Conservation (phyloP, 2,113 vertebrate genomes). For the Brachyhypopomus gauderio region DNA sequence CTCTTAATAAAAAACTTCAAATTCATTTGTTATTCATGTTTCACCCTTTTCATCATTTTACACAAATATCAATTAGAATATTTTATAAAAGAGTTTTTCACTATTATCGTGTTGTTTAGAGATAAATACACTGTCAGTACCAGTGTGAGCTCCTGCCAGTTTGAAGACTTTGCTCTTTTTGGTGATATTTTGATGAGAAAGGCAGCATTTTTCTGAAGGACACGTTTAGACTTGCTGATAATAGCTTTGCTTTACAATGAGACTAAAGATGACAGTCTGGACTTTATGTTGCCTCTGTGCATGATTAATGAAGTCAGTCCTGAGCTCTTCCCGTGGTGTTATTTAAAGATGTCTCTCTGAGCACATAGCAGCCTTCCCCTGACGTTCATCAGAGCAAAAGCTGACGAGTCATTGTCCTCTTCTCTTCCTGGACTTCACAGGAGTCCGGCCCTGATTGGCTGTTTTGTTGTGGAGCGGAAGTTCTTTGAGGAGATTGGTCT, state of each 20-base stretch:
- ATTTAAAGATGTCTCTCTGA: not conserved
- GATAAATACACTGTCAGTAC: not conserved
- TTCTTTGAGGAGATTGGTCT: constrained; percentile 98
- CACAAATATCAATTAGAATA: not conserved
- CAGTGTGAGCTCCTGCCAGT: not conserved
- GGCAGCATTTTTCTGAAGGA: not conserved
- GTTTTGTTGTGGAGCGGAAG: constrained; percentile 94
- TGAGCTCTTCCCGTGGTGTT: not conserved
- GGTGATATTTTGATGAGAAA: not conserved
- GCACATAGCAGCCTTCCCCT: not conserved
- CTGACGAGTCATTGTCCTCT: constrained; percentile 4
- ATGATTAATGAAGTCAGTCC: not conserved
- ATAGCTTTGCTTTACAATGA: not conserved
- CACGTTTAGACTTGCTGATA: not conserved
- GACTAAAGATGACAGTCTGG: not conserved
- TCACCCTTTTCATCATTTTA: too few relatives aligned
- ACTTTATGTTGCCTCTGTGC: not conserved
- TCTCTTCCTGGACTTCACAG: constrained; percentile 69
- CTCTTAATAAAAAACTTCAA: not conserved
- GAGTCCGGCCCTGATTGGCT: constrained; percentile 96
- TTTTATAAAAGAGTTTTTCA: not conserved
- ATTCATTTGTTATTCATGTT: too few relatives aligned
- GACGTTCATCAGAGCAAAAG: not conserved
- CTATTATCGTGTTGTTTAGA: not conserved
- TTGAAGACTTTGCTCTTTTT: not conserved